A percentile compares a stretch with the other conserved stretches of the same genome.
Conservation (phyloP, 1,140 invertebrate genomes). For the Neodiprion fabricii region DNA sequence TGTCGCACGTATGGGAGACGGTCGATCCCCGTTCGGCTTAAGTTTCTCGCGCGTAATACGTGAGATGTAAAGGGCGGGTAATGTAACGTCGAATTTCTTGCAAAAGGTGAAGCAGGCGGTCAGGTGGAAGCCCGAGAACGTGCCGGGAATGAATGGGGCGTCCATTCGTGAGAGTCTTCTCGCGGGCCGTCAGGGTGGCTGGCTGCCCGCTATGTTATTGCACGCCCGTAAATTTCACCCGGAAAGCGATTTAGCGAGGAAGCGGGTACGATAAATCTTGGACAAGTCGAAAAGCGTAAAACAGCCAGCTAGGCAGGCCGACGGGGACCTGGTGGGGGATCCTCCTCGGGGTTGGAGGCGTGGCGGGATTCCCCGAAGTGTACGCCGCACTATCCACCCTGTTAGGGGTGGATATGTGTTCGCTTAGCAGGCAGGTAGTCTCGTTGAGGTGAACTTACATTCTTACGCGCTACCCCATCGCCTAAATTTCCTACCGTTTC, state of each 20-base stretch:
- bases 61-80: neutral
- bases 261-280: constrained; percentile 59
- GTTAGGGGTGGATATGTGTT: neutral
- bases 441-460: neutral
- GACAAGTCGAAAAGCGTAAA: constrained; percentile 62
- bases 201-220: constrained; percentile 39
- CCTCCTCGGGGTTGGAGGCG: neutral
- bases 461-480: no score
- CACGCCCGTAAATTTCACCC: constrained; percentile 58
- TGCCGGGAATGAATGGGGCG: constrained; percentile 51
- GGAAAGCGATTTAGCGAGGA: constrained; percentile 62
- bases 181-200: neutral
- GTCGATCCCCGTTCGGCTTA: neutral
- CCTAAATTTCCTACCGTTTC: no score
- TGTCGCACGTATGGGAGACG: neutral
- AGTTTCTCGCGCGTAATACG: neutral
- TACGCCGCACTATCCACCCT: neutral
- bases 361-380: neutral
- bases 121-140: constrained; percentile 46
- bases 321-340: neutral
- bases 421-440: neutral
- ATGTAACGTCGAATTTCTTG: neutral
- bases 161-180: constrained; percentile 4
- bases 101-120: constrained; percentile 35
- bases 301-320: constrained; percentile 36